Percentiles rank a stretch among this genome's conserved stretches.
These are phyloP conservation scores for Myodes glareolus DNA, from an alignment of 2,113 vertebrate genomes.

Conservation along the genomic window DNA sequence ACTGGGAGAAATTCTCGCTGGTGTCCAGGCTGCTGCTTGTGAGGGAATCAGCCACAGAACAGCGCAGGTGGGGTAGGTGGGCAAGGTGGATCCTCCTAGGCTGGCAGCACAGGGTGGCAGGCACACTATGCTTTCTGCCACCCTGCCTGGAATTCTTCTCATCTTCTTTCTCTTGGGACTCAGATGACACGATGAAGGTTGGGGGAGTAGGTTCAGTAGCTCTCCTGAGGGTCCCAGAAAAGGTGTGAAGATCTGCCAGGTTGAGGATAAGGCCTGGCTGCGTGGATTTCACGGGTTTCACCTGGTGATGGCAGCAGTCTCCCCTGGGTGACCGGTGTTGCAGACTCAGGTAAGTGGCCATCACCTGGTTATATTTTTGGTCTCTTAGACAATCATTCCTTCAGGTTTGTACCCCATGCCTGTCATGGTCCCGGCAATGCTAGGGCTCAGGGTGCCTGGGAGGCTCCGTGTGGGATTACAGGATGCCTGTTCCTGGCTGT, in stretches of 20 bases:
- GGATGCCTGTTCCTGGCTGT: neutral
- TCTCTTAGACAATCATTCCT: neutral
- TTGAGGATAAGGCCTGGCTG: neutral
- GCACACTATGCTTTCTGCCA: neutral
- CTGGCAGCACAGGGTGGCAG: neutral
- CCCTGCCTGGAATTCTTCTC: neutral
- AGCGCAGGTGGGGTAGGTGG: neutral
- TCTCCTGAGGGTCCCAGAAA: neutral
- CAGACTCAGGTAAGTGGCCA: neutral
- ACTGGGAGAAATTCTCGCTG: neutral
- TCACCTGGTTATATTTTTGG: neutral
- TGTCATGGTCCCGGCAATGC: neutral
- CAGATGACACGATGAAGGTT: neutral
- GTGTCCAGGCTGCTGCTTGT: neutral
- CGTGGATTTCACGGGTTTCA: neutral
- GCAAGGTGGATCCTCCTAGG: neutral
- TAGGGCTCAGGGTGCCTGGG: neutral
- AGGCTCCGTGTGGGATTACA: fast-evolving
- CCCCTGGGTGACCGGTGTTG: neutral
- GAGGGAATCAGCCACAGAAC: neutral
- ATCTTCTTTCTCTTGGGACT: neutral
- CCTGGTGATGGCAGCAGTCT: neutral
- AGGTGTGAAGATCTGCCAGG: neutral
- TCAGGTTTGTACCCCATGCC: neutral
- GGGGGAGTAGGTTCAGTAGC: neutral